These are phyloP conservation scores for Aporrectodea caliginosa DNA, from an alignment of 1,140 invertebrate genomes.

Conservation along the genomic window DNA sequence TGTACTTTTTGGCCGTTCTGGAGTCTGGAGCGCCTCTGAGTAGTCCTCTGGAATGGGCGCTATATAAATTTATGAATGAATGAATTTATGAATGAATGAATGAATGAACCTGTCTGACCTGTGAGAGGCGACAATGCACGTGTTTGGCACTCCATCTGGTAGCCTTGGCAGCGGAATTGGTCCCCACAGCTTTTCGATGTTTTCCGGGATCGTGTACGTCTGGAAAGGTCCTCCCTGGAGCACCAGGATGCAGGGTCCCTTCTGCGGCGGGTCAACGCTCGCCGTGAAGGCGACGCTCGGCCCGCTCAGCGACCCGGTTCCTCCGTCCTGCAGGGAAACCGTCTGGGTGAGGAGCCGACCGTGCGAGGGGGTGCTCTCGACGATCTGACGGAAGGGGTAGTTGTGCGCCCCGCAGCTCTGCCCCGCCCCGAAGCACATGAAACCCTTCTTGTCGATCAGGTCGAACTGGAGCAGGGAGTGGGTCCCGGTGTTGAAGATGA, in stretches of 20 bases:
- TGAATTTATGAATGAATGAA: too few species aligned
- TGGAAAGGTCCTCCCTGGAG: slow-evolving; percentile 36
- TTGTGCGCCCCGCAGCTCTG: slow-evolving; percentile 20
- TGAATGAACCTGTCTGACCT: slow-evolving; percentile 39
- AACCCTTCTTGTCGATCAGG: slow-evolving; percentile 29
- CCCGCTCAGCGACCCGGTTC: not conserved
- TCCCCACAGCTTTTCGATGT: slow-evolving; percentile 49
- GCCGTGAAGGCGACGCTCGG: slow-evolving; percentile 24
- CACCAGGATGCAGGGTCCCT: slow-evolving; percentile 21
- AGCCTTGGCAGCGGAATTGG: slow-evolving; percentile 45
- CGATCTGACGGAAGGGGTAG: slow-evolving; percentile 24
- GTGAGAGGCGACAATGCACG: slow-evolving; percentile 50
- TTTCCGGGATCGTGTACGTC: slow-evolving; percentile 47
- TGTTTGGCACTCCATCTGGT: slow-evolving; percentile 42
- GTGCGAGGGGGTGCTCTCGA: slow-evolving; percentile 23
- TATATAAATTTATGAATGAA: too few species aligned
- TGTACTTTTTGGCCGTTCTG: too few species aligned
- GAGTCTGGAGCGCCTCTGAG: too few species aligned
- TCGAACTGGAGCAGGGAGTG: slow-evolving; percentile 23
- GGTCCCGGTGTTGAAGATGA: slow-evolving; percentile 26
- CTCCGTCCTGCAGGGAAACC: slow-evolving; percentile 2
- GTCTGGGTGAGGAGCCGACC: slow-evolving; percentile 20
- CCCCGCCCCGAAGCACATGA: slow-evolving; percentile 29
- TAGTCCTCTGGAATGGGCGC: too few species aligned
- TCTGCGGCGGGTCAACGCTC: slow-evolving; percentile 9